Conservation (phyloP, 2,888 invertebrate genomes). For the Sarcophaga carnaria region DNA sequence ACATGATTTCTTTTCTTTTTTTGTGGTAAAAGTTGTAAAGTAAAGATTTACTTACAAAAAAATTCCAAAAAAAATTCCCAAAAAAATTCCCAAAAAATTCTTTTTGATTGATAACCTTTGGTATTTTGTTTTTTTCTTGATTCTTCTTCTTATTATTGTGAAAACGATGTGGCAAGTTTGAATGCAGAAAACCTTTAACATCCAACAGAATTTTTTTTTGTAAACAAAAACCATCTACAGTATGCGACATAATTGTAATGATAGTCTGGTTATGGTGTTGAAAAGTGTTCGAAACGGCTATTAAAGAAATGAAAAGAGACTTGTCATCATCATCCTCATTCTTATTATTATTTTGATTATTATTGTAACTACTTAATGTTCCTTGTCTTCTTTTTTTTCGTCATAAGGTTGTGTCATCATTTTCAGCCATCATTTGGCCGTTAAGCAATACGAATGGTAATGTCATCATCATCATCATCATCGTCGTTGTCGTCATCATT, state of each 20-base stretch:
- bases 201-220: conserved; percentile 14
- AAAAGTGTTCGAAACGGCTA: neutral
- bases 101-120: conserved; percentile 67
- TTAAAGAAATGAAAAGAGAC: conserved; percentile 6
- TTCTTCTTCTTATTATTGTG: neutral
- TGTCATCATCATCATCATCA: conserved; percentile 63
- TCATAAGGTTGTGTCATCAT: conserved; percentile 33
- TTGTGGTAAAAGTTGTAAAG: conserved; percentile 50
- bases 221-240: neutral
- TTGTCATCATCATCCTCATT: conserved; percentile 31
- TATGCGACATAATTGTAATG: conserved; percentile 16
- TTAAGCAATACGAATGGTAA: conserved; percentile 49
- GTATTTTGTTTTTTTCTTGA: conserved; percentile 32
- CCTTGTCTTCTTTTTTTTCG: neutral
- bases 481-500: conserved; percentile 52
- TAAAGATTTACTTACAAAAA: conserved; percentile 51
- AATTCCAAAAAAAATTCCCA: conserved; percentile 27
- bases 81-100: conserved; percentile 22
- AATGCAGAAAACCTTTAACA: conserved; percentile 5
- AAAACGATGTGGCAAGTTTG: conserved; percentile 1
- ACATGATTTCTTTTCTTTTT: conserved; percentile 26
- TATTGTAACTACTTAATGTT: conserved; percentile 24
- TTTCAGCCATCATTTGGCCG: conserved; percentile 3
- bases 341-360: conserved; percentile 12
- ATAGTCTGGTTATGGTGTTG: neutral